Evolutionary conservation across 2,113 vertebrate species (phyloP), one percentile per base, ranked within the genome.

Genomic region (Camarhynchus parvulus): DNA sequence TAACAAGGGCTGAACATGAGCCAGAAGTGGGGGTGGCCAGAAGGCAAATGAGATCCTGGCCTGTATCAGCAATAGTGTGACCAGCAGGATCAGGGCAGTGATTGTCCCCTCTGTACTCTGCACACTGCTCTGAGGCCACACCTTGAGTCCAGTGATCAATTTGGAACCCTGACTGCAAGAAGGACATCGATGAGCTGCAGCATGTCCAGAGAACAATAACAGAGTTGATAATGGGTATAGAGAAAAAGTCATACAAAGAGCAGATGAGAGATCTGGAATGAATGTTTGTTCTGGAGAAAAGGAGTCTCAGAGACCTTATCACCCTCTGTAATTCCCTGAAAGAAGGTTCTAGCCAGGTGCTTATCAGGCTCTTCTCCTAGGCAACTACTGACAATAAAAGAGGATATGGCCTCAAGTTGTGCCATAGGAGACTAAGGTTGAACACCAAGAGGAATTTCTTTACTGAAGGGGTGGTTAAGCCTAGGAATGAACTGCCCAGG

Each of bases 381-480:
- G 7, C 5, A 5, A 3, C 37, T 44, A 58, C 18, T 73, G 52
- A 33, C 2, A 74, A 10, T 4, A 37, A 13, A 50, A 58, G 27
- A 66, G 10, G 22, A 20, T 15, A 44, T 16, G 23, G 15, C 22
- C 15, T 37, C 52, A 66, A 8, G 5, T 3, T 66, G 17, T 18
- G 9, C 15, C 27, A 37, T 0, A 0, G 8, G 11, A 64, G 12
- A 22, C 20, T 44, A 17, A 33, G 5, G 13, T 9, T 50, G 13
- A 25, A 44, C 18, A 50, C 23, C 17, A 66, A 47, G 27, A 74
- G 15, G 15, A 58, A 44, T 67, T 81, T 74, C 23, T 74, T 52
- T 44, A 44, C 16, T 42, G 13, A 42, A 67, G 42, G 15, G 4
- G 10, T 50, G 4, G 11, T 31, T 31, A 49, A 49, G 9, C 7